These are phyloP conservation scores for Diachasma alloeum DNA, from an alignment of 1,140 invertebrate species.

Conservation along the genomic window DNA sequence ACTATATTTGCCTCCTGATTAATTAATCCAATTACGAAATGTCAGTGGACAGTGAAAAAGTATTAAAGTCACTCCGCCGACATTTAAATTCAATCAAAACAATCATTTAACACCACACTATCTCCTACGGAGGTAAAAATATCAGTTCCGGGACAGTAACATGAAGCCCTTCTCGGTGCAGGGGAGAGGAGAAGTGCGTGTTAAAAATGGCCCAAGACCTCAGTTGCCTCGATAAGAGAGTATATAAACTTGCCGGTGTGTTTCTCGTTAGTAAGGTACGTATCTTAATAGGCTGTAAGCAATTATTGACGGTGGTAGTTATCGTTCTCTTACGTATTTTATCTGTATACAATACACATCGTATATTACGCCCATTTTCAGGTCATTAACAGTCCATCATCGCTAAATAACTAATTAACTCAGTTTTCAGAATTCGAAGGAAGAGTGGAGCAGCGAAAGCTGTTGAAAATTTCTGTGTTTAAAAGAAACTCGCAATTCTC, in stretches of 20 bases:
- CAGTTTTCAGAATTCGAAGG: too few species aligned
- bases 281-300: constrained; percentile 29
- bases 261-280: constrained; percentile 9
- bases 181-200: neutral
- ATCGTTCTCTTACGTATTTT: neutral
- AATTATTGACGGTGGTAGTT: constrained; percentile 26
- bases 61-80: neutral
- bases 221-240: neutral
- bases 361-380: too few species aligned
- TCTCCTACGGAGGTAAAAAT: neutral
- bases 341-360: neutral
- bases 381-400: too few species aligned
- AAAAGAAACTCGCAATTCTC: too few species aligned
- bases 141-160: neutral
- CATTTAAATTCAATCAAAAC: neutral
- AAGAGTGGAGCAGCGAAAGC: too few species aligned
- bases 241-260: constrained; percentile 5
- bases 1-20: neutral
- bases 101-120: neutral
- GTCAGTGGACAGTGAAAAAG: neutral
- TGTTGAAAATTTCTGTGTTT: too few species aligned
- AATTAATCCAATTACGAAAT: neutral
- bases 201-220: neutral
- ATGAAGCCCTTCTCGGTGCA: neutral
- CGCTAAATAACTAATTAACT: too few species aligned